phyloP scores from a whole-genome alignment of 2,797 vertebrate genomes.

The Gobionotothen gibberifrons region DNA sequence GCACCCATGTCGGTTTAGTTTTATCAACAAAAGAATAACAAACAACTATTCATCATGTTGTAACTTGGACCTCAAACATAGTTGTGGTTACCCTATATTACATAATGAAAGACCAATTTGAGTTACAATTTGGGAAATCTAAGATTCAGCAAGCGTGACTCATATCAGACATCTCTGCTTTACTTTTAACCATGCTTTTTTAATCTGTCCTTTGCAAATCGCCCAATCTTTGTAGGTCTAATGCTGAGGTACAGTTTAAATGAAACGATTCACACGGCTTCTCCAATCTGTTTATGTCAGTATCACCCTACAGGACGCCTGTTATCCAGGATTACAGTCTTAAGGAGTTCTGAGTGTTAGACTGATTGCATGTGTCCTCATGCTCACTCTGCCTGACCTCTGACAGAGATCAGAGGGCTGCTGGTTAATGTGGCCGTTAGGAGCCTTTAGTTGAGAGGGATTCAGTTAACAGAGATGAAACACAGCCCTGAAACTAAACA shows the following conservation, averaged over 20 bases:
- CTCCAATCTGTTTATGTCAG: slow-evolving; percentile 16
- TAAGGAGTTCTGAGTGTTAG: slow-evolving; percentile 62
- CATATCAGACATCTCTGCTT: no score
- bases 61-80: background rate
- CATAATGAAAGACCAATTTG: background rate
- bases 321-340: slow-evolving; percentile 69
- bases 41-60: background rate
- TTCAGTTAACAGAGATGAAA: slow-evolving; percentile 35
- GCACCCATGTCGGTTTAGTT: background rate
- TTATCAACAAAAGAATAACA: no score
- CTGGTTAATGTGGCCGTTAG: slow-evolving; percentile 34
- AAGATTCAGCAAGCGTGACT: no score
- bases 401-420: slow-evolving; percentile 55
- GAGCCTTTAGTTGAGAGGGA: slow-evolving; percentile 52
- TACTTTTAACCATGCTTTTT: no score
- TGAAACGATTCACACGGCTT: background rate
- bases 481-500: slow-evolving; percentile 58
- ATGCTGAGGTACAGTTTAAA: background rate
- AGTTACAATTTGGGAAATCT: background rate
- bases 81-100: background rate
- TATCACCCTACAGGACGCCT: slow-evolving; percentile 20
- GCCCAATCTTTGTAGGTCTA: background rate
- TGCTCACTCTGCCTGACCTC: slow-evolving; percentile 48
- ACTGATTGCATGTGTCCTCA: slow-evolving; percentile 54
- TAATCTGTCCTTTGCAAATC: background rate